Base-by-base conservation (phyloP, 1,140 invertebrate species). In the Neuroterus valhalla region DNA sequence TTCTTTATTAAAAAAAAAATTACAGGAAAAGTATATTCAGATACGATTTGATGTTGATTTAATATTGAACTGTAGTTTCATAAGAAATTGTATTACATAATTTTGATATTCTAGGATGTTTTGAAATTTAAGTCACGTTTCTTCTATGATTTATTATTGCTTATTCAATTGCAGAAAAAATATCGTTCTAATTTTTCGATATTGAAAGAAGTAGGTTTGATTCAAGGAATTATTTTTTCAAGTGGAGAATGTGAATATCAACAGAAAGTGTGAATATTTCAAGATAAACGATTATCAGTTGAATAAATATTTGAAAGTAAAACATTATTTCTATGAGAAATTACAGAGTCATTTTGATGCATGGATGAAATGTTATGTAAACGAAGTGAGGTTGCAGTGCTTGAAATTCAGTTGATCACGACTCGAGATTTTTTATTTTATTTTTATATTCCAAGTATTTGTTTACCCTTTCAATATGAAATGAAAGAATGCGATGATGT, bases 341-440 rank as follows among this genome's bases (percentile, higher is more conserved):
- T 62, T 62, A 62, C 52, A 62, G 48, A 52, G 52, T 31, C 52
- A 62, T 23, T 62, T 62, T 8, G 26, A 62, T 62, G 52, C 52
- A 31, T 62, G 52, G 15, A 62, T 62, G 52, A 62, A 31, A 62
- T 62, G 52, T 62, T 62, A 62, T 62, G 52, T 62, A 62, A 62
- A 62, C 52, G 52, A 26, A 21, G 52, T 62, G 21, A 52, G 50
- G 19, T 21, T 62, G 52, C 52, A 62, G 21, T 62, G 52, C 52
- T 62, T 62, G 52, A 62, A 62, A 62, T 62, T 62, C 52, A 62
- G 52, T 62, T 21, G 26, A 62, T 62, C 52, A 62, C 21, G 26
- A 26, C 52, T 31, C 52, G 10, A 62, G 52, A 23, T 62, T 21
- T 62, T 62, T 62, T 62, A 23, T 62, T 62, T 62, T 15, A 62